Conservation (phyloP, 2,113 vertebrate species). For the Cinclus cinclus region DNA sequence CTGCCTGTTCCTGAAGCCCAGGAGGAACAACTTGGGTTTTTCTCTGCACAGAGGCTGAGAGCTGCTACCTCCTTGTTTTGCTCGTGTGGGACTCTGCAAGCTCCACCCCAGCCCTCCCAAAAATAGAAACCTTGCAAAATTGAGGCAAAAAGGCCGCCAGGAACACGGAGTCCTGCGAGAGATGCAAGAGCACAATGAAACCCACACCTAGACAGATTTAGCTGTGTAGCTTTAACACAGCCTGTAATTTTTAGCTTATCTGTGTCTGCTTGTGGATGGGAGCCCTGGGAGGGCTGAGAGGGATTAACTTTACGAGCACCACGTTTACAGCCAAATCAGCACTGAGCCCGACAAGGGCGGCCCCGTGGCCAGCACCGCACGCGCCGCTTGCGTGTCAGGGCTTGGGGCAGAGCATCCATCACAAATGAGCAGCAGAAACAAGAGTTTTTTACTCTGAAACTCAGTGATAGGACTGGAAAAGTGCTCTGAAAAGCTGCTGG, state of each 20-base stretch:
- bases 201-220: slow-evolving; percentile 38
- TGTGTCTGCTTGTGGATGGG: neutral
- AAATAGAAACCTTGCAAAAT: slow-evolving; percentile 70
- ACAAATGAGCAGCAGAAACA: fast-evolving
- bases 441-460: neutral
- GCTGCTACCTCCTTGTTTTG: slow-evolving; percentile 40
- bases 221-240: neutral
- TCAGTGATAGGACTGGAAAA: fast-evolving
- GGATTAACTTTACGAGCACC: neutral
- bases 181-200: slow-evolving; percentile 21
- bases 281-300: neutral
- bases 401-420: neutral
- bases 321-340: neutral
- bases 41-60: neutral
- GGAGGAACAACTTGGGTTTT: neutral
- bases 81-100: slow-evolving; percentile 20
- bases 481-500: neutral
- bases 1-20: neutral
- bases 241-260: slow-evolving; percentile 50
- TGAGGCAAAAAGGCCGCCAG: slow-evolving; percentile 55
- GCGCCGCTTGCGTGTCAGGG: neutral
- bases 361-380: neutral
- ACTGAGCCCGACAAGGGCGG: neutral
- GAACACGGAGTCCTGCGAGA: slow-evolving; percentile 41
- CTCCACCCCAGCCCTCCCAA: slow-evolving; percentile 46